Percentiles rank a stretch among this genome's conserved stretches.
Conservation (phyloP, 1,140 invertebrate species). For the Panulirus ornatus region DNA sequence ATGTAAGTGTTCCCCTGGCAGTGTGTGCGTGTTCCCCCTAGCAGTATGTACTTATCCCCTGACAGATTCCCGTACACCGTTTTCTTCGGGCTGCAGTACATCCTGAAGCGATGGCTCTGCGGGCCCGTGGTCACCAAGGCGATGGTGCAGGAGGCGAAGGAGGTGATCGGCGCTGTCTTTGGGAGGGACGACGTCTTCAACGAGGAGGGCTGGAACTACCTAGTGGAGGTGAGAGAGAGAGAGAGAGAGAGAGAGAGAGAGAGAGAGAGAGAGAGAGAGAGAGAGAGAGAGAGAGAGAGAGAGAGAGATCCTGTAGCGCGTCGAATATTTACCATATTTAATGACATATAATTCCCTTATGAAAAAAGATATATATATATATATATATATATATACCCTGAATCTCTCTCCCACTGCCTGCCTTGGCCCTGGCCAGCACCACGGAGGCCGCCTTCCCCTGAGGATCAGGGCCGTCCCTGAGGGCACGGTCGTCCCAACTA, state of each 20-base stretch:
- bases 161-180: slow-evolving; percentile 56
- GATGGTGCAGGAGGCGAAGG: slow-evolving; percentile 79
- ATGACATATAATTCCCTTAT: no score
- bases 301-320: not conserved
- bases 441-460: slow-evolving; percentile 79
- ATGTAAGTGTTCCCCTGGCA: no score
- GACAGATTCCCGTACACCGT: slow-evolving; percentile 76
- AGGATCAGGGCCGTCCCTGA: slow-evolving; percentile 80
- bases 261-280: not conserved
- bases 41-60: not conserved
- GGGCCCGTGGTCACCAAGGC: slow-evolving; percentile 77
- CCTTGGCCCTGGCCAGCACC: slow-evolving; percentile 75
- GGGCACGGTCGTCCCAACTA: slow-evolving; percentile 79
- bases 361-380: no score
- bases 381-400: no score
- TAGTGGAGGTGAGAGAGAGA: slow-evolving; percentile 77
- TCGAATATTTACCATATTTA: no score
- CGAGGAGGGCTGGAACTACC: slow-evolving; percentile 80
- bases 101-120: slow-evolving; percentile 52
- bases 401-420: not conserved
- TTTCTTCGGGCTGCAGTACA: slow-evolving; percentile 69
- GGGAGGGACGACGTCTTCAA: slow-evolving; percentile 78
- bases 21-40: not conserved
- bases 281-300: slow-evolving; percentile 7
- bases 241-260: slow-evolving; percentile 2